A percentile compares a stretch with the other conserved stretches of the same genome.
phyloP scores from a whole-genome alignment of 1,140 invertebrate species.

The Amphibalanus amphitrite region DNA sequence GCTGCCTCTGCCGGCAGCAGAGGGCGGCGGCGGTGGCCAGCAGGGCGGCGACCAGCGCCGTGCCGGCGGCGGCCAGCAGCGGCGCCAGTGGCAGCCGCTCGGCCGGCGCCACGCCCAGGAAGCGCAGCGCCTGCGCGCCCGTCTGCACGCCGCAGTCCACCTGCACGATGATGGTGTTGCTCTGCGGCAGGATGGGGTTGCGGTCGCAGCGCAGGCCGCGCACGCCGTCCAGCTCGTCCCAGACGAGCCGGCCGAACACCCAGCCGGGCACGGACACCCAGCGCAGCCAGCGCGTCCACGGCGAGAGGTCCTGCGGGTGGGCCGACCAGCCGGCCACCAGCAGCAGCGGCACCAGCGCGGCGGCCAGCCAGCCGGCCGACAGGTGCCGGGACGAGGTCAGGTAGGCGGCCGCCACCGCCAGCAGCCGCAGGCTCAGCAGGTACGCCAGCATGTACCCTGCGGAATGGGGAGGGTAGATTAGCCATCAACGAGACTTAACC shows the following conservation, averaged over 20 bases:
- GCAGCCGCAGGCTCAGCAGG: constrained; percentile 46
- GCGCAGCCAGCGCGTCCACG: constrained; percentile 16
- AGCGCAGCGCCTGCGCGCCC: constrained; percentile 16
- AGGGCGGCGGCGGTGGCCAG: background rate
- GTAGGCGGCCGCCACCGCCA: constrained; percentile 48
- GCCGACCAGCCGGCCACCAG: constrained; percentile 32
- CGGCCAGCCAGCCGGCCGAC: no score
- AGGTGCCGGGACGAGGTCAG: no score
- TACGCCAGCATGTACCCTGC: constrained; percentile 59
- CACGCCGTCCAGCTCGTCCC: constrained; percentile 13
- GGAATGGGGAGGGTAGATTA: constrained; percentile 10
- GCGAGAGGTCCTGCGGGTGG: constrained; percentile 15
- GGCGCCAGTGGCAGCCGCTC: background rate
- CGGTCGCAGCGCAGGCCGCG: constrained; percentile 15
- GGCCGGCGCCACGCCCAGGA: constrained; percentile 15
- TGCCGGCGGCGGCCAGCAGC: background rate
- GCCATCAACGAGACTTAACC: no score
- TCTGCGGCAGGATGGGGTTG: constrained; percentile 17
- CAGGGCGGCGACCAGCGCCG: background rate
- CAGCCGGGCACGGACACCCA: constrained; percentile 18
- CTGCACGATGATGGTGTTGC: constrained; percentile 14
- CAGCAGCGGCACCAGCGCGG: constrained; percentile 35
- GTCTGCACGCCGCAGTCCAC: constrained; percentile 17
- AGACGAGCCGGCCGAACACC: constrained; percentile 14
- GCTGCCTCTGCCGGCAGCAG: no score